Evolutionary conservation across 2,113 vertebrate species (phyloP), one percentile per base, ranked within the genome.

Genomic region (Stegastes partitus): DNA sequence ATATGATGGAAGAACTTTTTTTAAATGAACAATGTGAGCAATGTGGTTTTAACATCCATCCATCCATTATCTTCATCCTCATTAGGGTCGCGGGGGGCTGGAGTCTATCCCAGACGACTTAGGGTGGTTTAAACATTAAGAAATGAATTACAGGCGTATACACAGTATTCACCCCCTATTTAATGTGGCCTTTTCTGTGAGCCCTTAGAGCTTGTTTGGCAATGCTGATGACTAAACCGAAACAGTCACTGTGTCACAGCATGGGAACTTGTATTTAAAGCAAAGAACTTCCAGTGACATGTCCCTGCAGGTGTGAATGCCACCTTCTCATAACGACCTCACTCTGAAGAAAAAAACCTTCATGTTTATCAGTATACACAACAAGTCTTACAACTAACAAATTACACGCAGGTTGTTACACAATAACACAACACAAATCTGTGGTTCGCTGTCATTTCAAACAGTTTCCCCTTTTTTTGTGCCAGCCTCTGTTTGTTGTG

Each of bases 401-500:
- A 16, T 77, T 26, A 25, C 68, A 45, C 1, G 3, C 39, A 64
- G 67, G 18, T 49, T 26, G 45, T 73, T 67, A 28, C 71, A 47
- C 77, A 77, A 45, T 67, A 34, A 71, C 70, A 56, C 49, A 70
- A 56, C 47, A 54, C 59, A 57, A 68, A 51, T 23, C 12, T n/a
- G 55, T 72, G 45, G 23, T 34, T 5, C n/a, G 23, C 42, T 49
- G 11, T 66, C 16, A 77, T 54, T 74, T 19, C 66, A 56, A 65
- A 80, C 55, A 4, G 22, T 34, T 66, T 73, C 34, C 15, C 39
- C 26, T 56, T 45, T 28, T 69, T 59, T 12, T n/a, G 44, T 58
- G 56, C 72, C 74, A 72, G 44, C 66, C 39, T 44, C 37, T 73
- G 85, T 85, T 84, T 88, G 85, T 91, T 87, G 59, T 86, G 84